Evolutionary conservation across 2,888 invertebrate species (phyloP), one percentile per base, ranked within the genome.

Genomic region (Heteromyza rotundicornis): DNA sequence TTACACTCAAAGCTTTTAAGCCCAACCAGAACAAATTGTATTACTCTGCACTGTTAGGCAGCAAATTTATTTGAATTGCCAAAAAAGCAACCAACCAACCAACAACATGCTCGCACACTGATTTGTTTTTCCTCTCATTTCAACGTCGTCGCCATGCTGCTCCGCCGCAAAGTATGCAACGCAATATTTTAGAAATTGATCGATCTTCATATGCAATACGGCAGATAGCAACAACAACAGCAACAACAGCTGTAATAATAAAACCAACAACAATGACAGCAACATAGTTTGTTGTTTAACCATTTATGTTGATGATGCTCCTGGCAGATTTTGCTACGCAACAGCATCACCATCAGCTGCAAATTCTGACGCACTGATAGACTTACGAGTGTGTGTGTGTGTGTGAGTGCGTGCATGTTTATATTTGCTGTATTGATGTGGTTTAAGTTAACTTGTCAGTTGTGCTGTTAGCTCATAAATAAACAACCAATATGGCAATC

Each of bases 381-480:
- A 40, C n/a, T 40, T 40, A 7, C 27, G 10, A 7, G 27, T 27
- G 40, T 40, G 40, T 40, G 40, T 40, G 5, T 40, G 10, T 40
- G 8, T 40, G n/a, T 40, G 10, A 3, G 40, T 40, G 40, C 14
- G n/a, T 40, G 40, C 3, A 40, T n/a, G n/a, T 40, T 8, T 40
- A n/a, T 40, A n/a, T n/a, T 7, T 40, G 5, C 14, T 17, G 19
- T 47, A 19, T 20, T 47, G 47, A 19, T 3, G 47, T 20, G 17
- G 47, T 47, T 19, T 19, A 8, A 47, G 47, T 47, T 47, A 47
- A 47, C 47, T 5, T 47, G 47, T 3, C 47, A 17, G 47, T 47
- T 47, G n/a, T 40, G 40, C n/a, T n/a, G 47, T 47, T 47, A 47
- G 47, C 47, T 47, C 20, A 17, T 20, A 47, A 47, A 47, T 19